Conservation (phyloP, 1,140 invertebrate genomes). For the Hylaeus volcanicus region DNA sequence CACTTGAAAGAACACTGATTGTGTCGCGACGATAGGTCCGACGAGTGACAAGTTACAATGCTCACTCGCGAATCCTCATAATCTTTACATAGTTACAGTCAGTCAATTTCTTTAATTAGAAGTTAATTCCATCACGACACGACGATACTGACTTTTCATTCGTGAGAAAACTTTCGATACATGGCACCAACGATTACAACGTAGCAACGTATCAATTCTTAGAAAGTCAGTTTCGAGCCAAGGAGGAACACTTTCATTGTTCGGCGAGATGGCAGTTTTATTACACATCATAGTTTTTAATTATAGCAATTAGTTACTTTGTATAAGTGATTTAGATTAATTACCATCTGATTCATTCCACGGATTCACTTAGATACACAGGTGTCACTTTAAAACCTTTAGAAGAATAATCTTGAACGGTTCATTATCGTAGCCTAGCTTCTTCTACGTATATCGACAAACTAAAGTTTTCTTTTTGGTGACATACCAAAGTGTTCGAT, state of each 20-base stretch:
- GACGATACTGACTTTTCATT: too few relatives aligned
- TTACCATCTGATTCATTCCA: neutral
- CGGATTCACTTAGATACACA: neutral
- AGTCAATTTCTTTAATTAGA: neutral
- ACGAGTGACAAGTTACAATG: neutral
- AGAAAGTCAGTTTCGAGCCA: neutral
- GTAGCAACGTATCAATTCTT: neutral
- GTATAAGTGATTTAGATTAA: neutral
- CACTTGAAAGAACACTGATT: slow-evolving; percentile 40
- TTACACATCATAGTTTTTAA: neutral
- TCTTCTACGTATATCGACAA: neutral
- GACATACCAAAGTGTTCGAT: neutral
- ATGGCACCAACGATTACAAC: neutral
- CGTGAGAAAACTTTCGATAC: neutral
- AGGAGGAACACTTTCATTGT: slow-evolving; percentile 11
- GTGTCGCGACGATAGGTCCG: neutral
- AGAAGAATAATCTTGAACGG: neutral
- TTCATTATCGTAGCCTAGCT: neutral
- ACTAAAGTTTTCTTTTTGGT: neutral
- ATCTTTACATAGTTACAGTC: neutral
- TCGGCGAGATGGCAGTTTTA: neutral
- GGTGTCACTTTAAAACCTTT: neutral
- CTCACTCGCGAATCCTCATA: neutral
- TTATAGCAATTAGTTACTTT: too few relatives aligned
- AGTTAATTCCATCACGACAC: neutral